Percentiles rank a stretch among this genome's conserved stretches.
Conservation (phyloP, 2,113 vertebrate species). For the Aptenodytes forsteri region DNA sequence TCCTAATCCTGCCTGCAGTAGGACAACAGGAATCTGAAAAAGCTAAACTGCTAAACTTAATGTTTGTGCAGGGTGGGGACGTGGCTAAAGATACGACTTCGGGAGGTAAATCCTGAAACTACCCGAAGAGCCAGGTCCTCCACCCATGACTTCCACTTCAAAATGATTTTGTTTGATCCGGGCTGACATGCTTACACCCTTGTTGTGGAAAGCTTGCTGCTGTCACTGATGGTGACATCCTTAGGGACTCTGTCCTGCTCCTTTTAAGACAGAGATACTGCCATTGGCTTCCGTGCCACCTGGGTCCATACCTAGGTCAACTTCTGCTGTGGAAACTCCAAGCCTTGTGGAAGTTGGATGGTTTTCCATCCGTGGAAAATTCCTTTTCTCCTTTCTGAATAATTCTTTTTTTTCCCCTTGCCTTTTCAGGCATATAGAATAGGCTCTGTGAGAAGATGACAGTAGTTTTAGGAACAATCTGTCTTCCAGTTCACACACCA, state of each 20-base stretch:
- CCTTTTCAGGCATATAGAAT: not conserved
- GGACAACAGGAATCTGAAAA: not conserved
- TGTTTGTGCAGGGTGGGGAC: not conserved
- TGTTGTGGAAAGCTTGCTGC: not conserved
- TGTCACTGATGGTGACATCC: not conserved
- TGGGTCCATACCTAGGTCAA: not conserved
- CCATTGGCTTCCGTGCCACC: not conserved
- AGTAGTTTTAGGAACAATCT: not conserved
- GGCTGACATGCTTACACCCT: not conserved
- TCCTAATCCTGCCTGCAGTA: not conserved
- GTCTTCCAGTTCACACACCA: not conserved
- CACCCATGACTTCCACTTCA: not conserved
- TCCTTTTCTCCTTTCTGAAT: not conserved
- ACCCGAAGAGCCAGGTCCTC: not conserved
- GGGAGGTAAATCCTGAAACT: not conserved
- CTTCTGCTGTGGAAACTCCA: not conserved
- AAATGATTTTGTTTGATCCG: accelerated
- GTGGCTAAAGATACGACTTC: not conserved
- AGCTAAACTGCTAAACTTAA: not conserved
- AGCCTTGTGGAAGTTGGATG: not conserved
- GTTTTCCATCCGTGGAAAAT: not conserved
- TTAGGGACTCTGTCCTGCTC: not conserved
- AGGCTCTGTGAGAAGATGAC: not conserved
- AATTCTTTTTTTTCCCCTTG: not conserved
- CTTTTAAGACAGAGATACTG: not conserved